Conservation (phyloP, 92 coral and sea anemone genomes). For the Bergia sp. region DNA sequence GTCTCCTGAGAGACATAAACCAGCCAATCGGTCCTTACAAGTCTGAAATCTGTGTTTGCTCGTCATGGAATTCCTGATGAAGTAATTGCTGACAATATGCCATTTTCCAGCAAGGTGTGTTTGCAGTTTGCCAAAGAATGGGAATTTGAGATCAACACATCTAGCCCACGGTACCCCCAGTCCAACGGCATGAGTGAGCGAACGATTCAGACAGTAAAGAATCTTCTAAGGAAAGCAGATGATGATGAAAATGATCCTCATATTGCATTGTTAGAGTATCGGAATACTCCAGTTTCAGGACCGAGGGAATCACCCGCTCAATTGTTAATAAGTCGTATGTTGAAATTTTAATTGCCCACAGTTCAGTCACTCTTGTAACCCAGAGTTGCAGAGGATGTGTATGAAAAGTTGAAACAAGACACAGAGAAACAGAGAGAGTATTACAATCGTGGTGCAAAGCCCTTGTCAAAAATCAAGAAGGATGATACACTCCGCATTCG, state of each 20-base stretch:
- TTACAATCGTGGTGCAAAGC: no score
- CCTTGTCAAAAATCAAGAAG: no score
- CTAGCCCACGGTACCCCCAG: slow-evolving; percentile 48
- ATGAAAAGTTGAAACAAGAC: not conserved
- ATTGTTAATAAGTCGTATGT: slow-evolving; percentile 48
- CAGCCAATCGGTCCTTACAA: slow-evolving; percentile 33
- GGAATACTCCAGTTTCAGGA: slow-evolving; percentile 51
- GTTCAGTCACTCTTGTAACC: not conserved
- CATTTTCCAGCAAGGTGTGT: slow-evolving; percentile 38
- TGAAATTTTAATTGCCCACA: not conserved
- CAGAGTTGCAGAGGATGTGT: not conserved
- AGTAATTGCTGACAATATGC: no score
- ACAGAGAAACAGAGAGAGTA: no score
- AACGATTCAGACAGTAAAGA: slow-evolving; percentile 47
- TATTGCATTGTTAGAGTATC: slow-evolving; percentile 47
- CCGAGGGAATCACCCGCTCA: slow-evolving; percentile 43
- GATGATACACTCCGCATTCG: not conserved
- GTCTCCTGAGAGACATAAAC: slow-evolving; percentile 48
- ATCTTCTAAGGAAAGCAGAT: slow-evolving; percentile 35
- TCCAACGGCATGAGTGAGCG: slow-evolving; percentile 47
- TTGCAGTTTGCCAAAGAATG: slow-evolving; percentile 47
- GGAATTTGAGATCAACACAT: slow-evolving; percentile 46
- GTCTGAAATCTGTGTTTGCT: slow-evolving; percentile 55
- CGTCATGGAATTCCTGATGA: slow-evolving; percentile 57
- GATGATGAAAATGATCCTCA: slow-evolving; percentile 43